Conservation (phyloP, 1,140 invertebrate genomes). For the Mercenaria mercenaria region DNA sequence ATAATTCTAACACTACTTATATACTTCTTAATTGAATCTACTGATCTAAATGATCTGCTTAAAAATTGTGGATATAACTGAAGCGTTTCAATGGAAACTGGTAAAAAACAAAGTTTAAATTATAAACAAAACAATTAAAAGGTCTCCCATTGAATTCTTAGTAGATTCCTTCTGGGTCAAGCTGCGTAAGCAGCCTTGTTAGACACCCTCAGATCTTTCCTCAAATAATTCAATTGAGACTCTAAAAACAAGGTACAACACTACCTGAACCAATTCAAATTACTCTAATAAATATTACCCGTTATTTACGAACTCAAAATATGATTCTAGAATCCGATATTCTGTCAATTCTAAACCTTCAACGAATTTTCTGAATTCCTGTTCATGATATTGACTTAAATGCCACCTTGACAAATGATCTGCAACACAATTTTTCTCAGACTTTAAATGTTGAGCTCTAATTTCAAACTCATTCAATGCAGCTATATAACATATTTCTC, state of each 20-base stretch:
- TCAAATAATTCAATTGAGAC: not conserved
- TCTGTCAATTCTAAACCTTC: not conserved
- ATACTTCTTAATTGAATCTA: constrained; percentile 26
- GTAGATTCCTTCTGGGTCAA: not conserved
- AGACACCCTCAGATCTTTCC: not conserved
- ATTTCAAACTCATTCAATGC: not conserved
- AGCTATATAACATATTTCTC: not conserved
- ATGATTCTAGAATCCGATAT: not conserved
- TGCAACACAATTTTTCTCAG: too few relatives aligned
- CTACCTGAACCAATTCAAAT: not conserved
- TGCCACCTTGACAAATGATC: not conserved
- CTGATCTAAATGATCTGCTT: not conserved
- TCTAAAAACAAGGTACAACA: not conserved
- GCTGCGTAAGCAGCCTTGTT: not conserved
- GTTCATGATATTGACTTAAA: not conserved
- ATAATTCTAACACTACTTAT: not conserved
- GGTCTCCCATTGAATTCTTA: not conserved
- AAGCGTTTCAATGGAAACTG: not conserved
- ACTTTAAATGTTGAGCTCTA: not conserved
- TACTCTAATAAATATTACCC: not conserved
- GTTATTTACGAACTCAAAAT: not conserved
- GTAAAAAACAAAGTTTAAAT: too few relatives aligned
- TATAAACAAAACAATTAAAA: too few relatives aligned
- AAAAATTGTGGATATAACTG: constrained; percentile 24
- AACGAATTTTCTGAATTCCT: not conserved